Base-by-base conservation (phyloP, 2,113 vertebrate genomes). In the Platysteira castanea region DNA sequence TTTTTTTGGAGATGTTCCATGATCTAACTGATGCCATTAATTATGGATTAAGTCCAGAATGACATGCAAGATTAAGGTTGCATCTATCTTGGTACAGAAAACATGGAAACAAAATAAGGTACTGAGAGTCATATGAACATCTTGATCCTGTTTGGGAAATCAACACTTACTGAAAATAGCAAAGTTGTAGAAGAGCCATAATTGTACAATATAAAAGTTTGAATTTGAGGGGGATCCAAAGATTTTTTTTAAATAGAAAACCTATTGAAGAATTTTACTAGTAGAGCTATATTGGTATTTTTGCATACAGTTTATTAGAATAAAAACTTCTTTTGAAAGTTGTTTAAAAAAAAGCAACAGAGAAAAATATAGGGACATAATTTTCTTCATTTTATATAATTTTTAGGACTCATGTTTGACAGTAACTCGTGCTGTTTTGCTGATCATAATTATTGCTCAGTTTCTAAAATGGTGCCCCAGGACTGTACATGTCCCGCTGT, bases 101-200 rank as follows among this genome's bases (percentile, higher is more conserved):
- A 76, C 41, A 52, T 28, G 61, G 42, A 94, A 87, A 89, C 23
- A 89, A 68, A 67, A 54, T 60, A 30, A 78, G 15, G 19, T 94
- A 27, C n/a, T 77, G 33, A 26, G 6, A 54, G 42, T 90, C 27
- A 22, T 61, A 21, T 35, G 21, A 77, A 27, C 67, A n/a, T 78
- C 42, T 71, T 71, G 42, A 56, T 74, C 12, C n/a, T 63, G 26
- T 78, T 87, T 60, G 85, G 89, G 52, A 94, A 71, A 64, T 78
- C 80, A 87, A 10, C 30, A 21, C 21, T 42, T 50, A 28, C 6
- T 30, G 69, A 75, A 78, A 79, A 68, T 19, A 60, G 17, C 7
- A 46, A 87, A 89, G 37, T 49, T 89, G 27, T 82, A 53, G 31
- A 84, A 52, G 20, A 76, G 21, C 21, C 10, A 2, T 78, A 57